Conservation (phyloP, 2,797 vertebrate species). For the Synaphobranchus kaupii region DNA sequence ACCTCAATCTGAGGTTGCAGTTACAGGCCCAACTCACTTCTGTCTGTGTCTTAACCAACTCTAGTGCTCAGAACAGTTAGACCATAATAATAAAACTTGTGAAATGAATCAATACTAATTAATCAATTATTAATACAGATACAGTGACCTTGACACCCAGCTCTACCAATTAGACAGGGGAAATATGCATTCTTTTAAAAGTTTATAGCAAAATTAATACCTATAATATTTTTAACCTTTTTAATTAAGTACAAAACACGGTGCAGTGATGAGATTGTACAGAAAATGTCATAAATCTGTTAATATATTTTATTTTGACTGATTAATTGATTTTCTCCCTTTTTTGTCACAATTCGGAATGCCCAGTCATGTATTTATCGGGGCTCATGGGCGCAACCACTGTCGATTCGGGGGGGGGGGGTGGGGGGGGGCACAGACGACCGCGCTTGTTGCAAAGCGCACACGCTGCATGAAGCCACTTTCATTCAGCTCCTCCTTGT, state of each 20-base stretch:
- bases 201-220: background rate
- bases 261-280: background rate
- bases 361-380: background rate
- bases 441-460: background rate
- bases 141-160: background rate
- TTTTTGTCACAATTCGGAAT: background rate
- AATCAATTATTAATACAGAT: too few species aligned
- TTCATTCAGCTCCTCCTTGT: background rate
- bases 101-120: too few species aligned
- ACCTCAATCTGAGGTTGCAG: background rate
- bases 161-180: background rate
- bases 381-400: background rate
- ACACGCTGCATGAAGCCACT: background rate
- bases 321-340: background rate
- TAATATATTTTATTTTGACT: background rate
- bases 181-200: background rate
- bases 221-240: background rate
- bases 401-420: background rate
- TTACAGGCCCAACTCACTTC: background rate
- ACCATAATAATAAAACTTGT: background rate
- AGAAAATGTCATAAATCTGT: background rate
- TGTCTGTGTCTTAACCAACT: background rate
- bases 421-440: background rate
- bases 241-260: background rate
- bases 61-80: background rate